Evolutionary conservation across 2,888 invertebrate species (phyloP).

Genomic region (Ormyrus thymus): DNA sequence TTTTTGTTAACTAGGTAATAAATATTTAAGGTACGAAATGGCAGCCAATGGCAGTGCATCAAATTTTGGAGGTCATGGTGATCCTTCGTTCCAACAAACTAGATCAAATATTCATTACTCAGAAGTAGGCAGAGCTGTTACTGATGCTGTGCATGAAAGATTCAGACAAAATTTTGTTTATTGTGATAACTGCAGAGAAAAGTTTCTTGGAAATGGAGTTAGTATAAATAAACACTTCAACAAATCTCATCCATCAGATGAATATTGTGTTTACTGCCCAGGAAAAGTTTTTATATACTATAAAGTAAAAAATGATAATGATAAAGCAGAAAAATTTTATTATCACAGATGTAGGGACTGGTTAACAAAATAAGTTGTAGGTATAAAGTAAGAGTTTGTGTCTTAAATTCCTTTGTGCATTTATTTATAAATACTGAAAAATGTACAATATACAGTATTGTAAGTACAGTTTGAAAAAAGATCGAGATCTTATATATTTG

Average conservation of each 20-base stretch:
- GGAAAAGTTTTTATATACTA: conserved; percentile 67
- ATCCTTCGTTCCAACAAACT: background rate
- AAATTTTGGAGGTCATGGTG: conserved; percentile 18
- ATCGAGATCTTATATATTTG: conserved; percentile 18
- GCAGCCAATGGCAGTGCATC: conserved; percentile 43
- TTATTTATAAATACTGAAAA: conserved; percentile 49
- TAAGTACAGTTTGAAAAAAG: conserved; percentile 35
- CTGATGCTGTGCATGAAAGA: conserved; percentile 69
- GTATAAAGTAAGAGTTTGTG: background rate
- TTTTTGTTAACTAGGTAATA: too few relatives aligned
- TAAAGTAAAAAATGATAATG: conserved; percentile 55
- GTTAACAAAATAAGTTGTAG: conserved; percentile 39
- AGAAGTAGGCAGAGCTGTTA: conserved; percentile 61
- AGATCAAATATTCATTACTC: conserved; percentile 8
- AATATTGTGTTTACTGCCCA: conserved; percentile 65
- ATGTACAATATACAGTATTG: conserved; percentile 28
- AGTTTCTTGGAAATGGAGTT: conserved; percentile 59
- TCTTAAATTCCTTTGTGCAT: conserved; percentile 37
- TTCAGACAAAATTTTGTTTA: conserved; percentile 62
- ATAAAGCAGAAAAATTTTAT: conserved; percentile 56
- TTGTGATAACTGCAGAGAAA: conserved; percentile 65
- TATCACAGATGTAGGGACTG: conserved; percentile 65
- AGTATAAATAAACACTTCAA: conserved; percentile 68
- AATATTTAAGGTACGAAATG: conserved; percentile 48
- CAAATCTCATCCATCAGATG: conserved; percentile 62